Evolutionary conservation across 2,888 invertebrate species (phyloP), one percentile per base, ranked within the genome.

Genomic region (Atherix ibis): DNA sequence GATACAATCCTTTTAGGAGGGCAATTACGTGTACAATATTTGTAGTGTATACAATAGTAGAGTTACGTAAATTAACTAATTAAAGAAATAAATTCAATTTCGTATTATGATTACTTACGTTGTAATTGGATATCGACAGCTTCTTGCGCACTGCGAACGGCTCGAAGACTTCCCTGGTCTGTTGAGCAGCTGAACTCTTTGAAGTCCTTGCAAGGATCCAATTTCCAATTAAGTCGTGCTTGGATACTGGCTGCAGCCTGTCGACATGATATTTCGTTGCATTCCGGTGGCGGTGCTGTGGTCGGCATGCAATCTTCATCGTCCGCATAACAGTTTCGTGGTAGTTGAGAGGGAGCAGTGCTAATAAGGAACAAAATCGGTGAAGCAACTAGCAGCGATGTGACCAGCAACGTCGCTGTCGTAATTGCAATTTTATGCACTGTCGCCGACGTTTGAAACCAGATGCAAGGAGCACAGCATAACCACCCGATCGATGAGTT

Each of bases 371-470:
- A 71, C 22, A 71, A 53, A 19, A 71, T 70, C 5, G 70, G 70
- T 22, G 70, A 70, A 19, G 70, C 70, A 36, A 71, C 70, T 40
- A 71, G 54, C 28, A 71, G 52, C 4, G 69, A 68, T 37, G 68
- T 70, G 28, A 71, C 70, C 39, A 70, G 50, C n/a, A 71, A 51
- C 39, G 70, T 71, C 19, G 69, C 70, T 39, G 68, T 63, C 26
- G 69, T 69, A 37, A 71, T 62, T 10, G 69, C 63, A 40, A 70
- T 68, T 56, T 69, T 68, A 52, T 69, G 70, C 28, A 71, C 68
- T 26, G 70, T 65, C 38, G 65, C 63, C 44, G 69, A 69, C 16
- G 66, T 62, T 10, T 65, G 56, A 10, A 71, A 49, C 69, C 70
- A 71, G 17, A 59, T 54, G 40, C 70, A 71, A 3, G 70, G 70